A percentile compares a stretch with the other conserved stretches of the same genome.
These are phyloP conservation scores for Orchesella cincta DNA, from an alignment of 1,140 invertebrate genomes.

Conservation along the genomic window DNA sequence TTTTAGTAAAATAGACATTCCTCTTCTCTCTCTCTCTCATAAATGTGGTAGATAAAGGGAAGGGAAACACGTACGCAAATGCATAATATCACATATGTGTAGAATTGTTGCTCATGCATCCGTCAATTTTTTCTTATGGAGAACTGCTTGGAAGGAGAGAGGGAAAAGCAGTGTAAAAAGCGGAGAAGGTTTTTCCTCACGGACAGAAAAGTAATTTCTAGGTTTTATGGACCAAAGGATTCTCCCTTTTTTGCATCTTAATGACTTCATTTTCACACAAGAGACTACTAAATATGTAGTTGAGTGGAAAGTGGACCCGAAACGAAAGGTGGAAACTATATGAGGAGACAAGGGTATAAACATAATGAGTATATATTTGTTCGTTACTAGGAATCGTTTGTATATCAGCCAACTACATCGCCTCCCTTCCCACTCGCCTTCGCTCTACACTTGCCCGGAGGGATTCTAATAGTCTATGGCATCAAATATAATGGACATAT, in stretches of 20 bases:
- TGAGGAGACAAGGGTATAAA: too few species aligned
- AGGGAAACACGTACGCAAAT: background rate
- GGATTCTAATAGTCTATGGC: too few species aligned
- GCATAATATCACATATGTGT: background rate
- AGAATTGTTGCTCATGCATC: background rate
- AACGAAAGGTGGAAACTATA: background rate
- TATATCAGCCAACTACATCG: too few species aligned
- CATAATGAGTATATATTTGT: too few species aligned
- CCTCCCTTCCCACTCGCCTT: too few species aligned
- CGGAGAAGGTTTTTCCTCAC: background rate
- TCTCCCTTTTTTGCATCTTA: background rate
- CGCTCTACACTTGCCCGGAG: too few species aligned
- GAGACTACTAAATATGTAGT: background rate
- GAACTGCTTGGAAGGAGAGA: background rate
- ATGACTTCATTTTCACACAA: constrained; percentile 12
- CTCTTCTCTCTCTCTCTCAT: too few species aligned
- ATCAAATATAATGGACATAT: too few species aligned
- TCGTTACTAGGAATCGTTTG: too few species aligned
- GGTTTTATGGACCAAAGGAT: background rate
- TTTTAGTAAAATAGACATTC: too few species aligned
- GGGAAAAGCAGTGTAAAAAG: background rate
- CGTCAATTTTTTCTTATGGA: background rate
- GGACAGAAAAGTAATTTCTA: background rate
- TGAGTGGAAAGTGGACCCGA: background rate
- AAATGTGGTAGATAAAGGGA: too few species aligned